These are phyloP conservation scores for Bombus waltoni DNA, from an alignment of 1,140 invertebrate genomes.

Conservation along the genomic window DNA sequence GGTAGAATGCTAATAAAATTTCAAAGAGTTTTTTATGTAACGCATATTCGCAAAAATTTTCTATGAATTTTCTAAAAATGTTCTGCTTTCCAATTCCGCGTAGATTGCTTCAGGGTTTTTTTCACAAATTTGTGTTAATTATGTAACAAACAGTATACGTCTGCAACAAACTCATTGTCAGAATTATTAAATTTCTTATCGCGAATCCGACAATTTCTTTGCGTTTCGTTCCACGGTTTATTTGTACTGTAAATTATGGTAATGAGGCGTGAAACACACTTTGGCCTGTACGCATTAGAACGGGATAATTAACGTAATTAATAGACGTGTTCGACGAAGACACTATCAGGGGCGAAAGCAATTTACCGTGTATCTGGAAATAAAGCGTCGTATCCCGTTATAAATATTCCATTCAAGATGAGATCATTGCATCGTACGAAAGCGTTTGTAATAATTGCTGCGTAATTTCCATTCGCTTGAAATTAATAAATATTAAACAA, in stretches of 20 bases:
- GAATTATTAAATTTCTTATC: no score
- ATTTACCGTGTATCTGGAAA: neutral
- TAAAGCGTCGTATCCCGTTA: neutral
- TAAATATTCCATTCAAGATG: conserved; percentile 10
- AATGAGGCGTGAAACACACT: neutral
- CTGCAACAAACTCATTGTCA: no score
- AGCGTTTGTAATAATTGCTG: conserved; percentile 10
- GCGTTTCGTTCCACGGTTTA: neutral
- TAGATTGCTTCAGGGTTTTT: no score
- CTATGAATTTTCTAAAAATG: no score
- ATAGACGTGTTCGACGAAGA: neutral
- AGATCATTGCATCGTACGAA: neutral
- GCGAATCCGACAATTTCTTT: neutral
- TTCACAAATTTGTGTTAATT: no score
- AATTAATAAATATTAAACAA: conserved; percentile 9
- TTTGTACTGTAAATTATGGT: neutral
- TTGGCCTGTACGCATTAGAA: neutral
- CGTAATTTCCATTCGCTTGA: neutral
- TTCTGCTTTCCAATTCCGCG: no score
- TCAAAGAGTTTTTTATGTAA: no score
- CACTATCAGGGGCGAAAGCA: neutral
- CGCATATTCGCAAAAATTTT: no score
- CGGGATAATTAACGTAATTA: conserved; percentile 22
- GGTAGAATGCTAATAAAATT: no score
- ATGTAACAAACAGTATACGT: no score